Evolutionary conservation across 2,888 invertebrate species (phyloP).

Genomic region (Bombylius discolor): DNA sequence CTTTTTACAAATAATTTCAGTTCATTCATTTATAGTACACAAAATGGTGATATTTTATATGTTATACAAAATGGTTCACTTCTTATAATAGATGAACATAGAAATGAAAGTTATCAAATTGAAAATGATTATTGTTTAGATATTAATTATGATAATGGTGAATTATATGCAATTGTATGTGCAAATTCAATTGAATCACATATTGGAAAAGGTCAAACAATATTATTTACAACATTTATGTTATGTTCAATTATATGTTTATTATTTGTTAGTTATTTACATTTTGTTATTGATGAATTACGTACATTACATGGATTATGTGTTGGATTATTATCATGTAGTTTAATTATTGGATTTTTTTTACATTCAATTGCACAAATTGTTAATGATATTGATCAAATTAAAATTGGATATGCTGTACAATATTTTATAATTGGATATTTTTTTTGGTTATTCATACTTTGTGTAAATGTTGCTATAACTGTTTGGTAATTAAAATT

Average conservation of each 20-base stretch:
- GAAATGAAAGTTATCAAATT: slow-evolving; percentile 26
- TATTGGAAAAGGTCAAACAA: slow-evolving; percentile 22
- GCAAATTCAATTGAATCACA: slow-evolving; percentile 27
- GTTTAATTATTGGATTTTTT: slow-evolving; percentile 29
- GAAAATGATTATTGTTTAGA: slow-evolving; percentile 31
- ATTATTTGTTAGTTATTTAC: slow-evolving; percentile 26
- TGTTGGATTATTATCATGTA: slow-evolving; percentile 29
- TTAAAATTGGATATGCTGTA: slow-evolving; percentile 27
- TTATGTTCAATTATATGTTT: slow-evolving; percentile 31
- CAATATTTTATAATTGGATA: slow-evolving; percentile 33
- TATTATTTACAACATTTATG: slow-evolving; percentile 29
- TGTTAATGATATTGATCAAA: slow-evolving; percentile 14
- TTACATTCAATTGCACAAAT: slow-evolving; percentile 29
- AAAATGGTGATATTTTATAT: slow-evolving; percentile 24
- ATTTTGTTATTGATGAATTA: slow-evolving; percentile 23
- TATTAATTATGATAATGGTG: slow-evolving; percentile 24
- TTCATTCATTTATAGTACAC: slow-evolving; percentile 17
- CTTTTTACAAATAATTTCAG: slow-evolving; percentile 21
- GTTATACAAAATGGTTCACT: slow-evolving; percentile 33
- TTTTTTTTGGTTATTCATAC: slow-evolving; percentile 30
- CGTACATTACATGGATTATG: slow-evolving; percentile 31
- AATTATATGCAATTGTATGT: slow-evolving; percentile 31
- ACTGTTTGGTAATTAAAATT: slow-evolving; percentile 28
- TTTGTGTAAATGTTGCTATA: slow-evolving; percentile 30
- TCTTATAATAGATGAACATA: slow-evolving; percentile 26